Evolutionary conservation across 2,888 invertebrate genomes (phyloP), one percentile per base, ranked within the genome.

Genomic region (Alviniconcha strummeri): DNA sequence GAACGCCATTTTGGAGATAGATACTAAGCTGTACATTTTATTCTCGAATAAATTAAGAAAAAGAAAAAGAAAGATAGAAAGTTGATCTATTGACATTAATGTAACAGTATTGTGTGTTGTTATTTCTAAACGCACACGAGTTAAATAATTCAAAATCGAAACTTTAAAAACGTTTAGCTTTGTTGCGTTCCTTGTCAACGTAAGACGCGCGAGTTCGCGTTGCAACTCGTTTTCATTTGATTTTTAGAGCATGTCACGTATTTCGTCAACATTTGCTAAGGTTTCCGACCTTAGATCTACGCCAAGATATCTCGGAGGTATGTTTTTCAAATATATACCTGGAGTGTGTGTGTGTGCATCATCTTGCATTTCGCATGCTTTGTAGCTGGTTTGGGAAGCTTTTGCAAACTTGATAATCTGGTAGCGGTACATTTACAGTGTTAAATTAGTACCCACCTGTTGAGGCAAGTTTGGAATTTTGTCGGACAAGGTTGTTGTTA

Each of bases 181-280:
- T 77, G 54, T 15, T 8, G 69, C 69, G 89, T 89, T 89, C 88
- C 89, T 88, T 88, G 87, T 89, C 89, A 89, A 90, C 89, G 85
- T 84, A 81, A 85, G 87, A 81, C 81, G 81, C 81, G 81, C 81
- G 81, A 81, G 74, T 74, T 88, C 89, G 89, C 88, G 90, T 89
- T 87, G 82, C 84, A 84, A 89, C 90, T 87, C 87, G 90, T 75
- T 79, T 79, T 79, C 60, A 69, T 72, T 56, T 71, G 69, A 57
- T 67, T 74, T 83, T 54, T 84, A 19, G 36, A 87, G 86, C 80
- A 91, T 90, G 88, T 88, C 87, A 19, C 86, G 86, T 80, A 88
- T 83, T 81, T 84, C 87, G 54, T 87, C 88, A 74, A 87, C 87
- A 57, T 87, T 86, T 85, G 82, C 85, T n/a, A 86, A 86, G 81